These are phyloP conservation scores for Pocillopora damicornis DNA, from an alignment of 64 coral and sea anemone species.

Conservation along the genomic window DNA sequence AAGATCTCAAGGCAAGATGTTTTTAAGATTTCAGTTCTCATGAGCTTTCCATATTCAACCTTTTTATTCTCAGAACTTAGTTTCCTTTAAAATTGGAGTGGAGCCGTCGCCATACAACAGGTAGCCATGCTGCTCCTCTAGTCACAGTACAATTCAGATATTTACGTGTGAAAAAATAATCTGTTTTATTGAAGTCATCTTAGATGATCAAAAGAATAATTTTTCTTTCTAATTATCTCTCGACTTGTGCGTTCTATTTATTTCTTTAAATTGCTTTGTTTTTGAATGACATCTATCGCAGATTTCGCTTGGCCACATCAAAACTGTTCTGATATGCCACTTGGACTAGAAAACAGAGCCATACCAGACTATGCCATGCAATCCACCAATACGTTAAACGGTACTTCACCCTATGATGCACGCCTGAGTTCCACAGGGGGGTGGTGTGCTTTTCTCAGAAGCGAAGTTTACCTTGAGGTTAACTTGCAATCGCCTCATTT, in stretches of 20 bases:
- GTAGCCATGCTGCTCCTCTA: too few species aligned
- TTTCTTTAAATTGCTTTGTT: too few species aligned
- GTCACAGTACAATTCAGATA: too few species aligned
- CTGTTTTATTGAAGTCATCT: too few species aligned
- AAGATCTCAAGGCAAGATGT: too few species aligned
- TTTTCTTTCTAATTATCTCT: neutral
- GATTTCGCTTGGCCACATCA: neutral
- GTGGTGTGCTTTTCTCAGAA: neutral
- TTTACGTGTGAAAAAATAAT: too few species aligned
- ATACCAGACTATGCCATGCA: neutral
- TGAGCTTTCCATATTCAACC: neutral
- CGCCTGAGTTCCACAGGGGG: neutral
- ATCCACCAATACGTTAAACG: neutral
- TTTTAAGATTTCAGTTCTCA: too few species aligned
- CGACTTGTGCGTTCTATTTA: neutral
- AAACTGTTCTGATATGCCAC: neutral
- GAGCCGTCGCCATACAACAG: too few species aligned
- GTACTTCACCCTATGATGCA: neutral
- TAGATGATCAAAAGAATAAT: too few species aligned
- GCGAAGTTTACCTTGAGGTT: neutral
- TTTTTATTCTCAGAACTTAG: too few species aligned
- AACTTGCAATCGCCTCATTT: neutral
- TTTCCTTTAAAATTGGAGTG: too few species aligned
- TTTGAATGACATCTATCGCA: neutral
- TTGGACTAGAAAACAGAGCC: slow-evolving; percentile 25